Conservation (phyloP, 2,797 vertebrate species). For the Cirrhinus mrigala region DNA sequence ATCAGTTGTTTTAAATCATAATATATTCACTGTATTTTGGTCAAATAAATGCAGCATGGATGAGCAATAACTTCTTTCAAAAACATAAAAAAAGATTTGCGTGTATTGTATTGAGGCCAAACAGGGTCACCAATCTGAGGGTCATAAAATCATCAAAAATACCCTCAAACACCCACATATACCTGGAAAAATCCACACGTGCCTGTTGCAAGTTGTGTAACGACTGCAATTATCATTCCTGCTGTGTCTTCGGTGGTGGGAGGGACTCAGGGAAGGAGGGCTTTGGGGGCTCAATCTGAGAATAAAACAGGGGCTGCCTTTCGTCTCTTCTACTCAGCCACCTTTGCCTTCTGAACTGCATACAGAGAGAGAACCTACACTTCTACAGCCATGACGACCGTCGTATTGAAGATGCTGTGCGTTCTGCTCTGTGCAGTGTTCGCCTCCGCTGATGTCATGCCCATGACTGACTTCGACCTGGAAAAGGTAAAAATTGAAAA, state of each 20-base stretch:
- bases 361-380: slow-evolving; percentile 8
- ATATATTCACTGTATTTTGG: not conserved
- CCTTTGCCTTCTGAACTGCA: not conserved
- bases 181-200: slow-evolving; percentile 10
- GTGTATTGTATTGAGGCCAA: not conserved
- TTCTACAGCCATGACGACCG: slow-evolving; percentile 69
- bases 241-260: slow-evolving; percentile 29
- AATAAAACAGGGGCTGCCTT: slow-evolving; percentile 67
- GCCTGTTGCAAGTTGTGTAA: slow-evolving; percentile 25
- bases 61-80: not conserved
- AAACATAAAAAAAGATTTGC: not conserved
- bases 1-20: not conserved
- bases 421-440: slow-evolving; percentile 75
- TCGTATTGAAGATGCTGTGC: slow-evolving; percentile 71
- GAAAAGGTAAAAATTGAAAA: slow-evolving; percentile 80
- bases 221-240: slow-evolving; percentile 21
- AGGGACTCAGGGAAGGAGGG: slow-evolving; percentile 37
- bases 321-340: slow-evolving; percentile 1
- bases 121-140: not conserved
- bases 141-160: not conserved
- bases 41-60: not conserved
- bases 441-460: slow-evolving; percentile 60
- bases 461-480: slow-evolving; percentile 83
- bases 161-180: not conserved
- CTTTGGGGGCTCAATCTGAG: slow-evolving; percentile 27